Percentiles rank a stretch among this genome's conserved stretches.
phyloP scores from a whole-genome alignment of 1,140 invertebrate species.

The Drosophila sp. region DNA sequence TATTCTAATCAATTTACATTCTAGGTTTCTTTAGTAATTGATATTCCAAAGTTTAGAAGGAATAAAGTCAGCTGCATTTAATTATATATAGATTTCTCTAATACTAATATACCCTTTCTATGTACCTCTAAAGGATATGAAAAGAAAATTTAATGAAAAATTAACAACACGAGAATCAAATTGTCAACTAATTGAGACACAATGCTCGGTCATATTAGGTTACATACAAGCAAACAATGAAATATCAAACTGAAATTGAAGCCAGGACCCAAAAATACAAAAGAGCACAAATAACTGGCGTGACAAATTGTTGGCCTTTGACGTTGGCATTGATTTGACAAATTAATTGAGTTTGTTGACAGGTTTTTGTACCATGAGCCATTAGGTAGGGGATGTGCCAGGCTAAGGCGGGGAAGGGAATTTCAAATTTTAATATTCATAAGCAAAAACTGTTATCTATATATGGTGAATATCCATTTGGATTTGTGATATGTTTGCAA shows the following conservation, averaged over 20 bases:
- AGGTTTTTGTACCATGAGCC: neutral
- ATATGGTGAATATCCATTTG: neutral
- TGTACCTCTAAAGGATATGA: neutral
- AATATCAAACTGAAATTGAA: constrained; percentile 55
- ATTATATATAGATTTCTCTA: no score
- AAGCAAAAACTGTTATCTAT: constrained; percentile 7
- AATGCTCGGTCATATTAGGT: constrained; percentile 64
- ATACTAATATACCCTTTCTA: neutral
- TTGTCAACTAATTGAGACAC: constrained; percentile 78
- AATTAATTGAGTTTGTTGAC: constrained; percentile 68
- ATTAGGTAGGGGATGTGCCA: neutral
- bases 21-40: no score
- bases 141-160: constrained; percentile 75
- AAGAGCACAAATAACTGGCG: constrained; percentile 36
- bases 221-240: constrained; percentile 59
- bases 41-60: no score
- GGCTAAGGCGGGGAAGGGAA: neutral
- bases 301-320: constrained; percentile 69
- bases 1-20: no score
- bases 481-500: neutral
- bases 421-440: constrained; percentile 35
- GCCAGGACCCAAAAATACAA: neutral
- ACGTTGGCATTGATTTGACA: constrained; percentile 75
- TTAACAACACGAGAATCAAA: constrained; percentile 78
- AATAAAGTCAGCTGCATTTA: no score